Evolutionary conservation across 1,140 invertebrate genomes (phyloP).

Genomic region (Sinella curviseta): DNA sequence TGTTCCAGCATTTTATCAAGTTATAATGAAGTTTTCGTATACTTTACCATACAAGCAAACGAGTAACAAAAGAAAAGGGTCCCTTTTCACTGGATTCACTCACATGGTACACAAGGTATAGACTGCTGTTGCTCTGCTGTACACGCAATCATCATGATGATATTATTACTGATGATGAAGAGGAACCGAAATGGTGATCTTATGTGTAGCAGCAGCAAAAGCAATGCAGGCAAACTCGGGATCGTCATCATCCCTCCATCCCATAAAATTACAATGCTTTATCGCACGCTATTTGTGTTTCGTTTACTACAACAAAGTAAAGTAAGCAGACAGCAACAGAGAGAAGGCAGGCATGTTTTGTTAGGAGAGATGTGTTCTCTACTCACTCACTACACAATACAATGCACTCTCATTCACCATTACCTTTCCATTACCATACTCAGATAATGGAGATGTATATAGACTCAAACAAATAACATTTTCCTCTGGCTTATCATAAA

Average conservation of each 20-base stretch:
- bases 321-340: background rate
- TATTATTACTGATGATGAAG: no score
- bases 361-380: background rate
- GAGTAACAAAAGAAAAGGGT: background rate
- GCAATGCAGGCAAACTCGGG: no score
- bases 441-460: slow-evolving; percentile 20
- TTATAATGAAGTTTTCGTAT: background rate
- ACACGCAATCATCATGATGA: background rate
- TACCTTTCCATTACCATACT: background rate
- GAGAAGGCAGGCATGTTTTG: background rate
- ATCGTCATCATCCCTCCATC: background rate
- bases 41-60: background rate
- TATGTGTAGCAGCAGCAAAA: background rate
- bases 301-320: background rate
- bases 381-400: no score
- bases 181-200: background rate
- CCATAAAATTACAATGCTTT: background rate
- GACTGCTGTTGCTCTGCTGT: no score
- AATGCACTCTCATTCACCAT: background rate
- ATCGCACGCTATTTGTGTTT: background rate
- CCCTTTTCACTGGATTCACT: background rate
- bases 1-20: no score
- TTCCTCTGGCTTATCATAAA: slow-evolving; percentile 25
- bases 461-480: slow-evolving; percentile 26
- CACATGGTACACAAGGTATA: no score